These are phyloP conservation scores for Hemibagrus guttatus DNA, from an alignment of 2,797 vertebrate genomes.

Conservation along the genomic window DNA sequence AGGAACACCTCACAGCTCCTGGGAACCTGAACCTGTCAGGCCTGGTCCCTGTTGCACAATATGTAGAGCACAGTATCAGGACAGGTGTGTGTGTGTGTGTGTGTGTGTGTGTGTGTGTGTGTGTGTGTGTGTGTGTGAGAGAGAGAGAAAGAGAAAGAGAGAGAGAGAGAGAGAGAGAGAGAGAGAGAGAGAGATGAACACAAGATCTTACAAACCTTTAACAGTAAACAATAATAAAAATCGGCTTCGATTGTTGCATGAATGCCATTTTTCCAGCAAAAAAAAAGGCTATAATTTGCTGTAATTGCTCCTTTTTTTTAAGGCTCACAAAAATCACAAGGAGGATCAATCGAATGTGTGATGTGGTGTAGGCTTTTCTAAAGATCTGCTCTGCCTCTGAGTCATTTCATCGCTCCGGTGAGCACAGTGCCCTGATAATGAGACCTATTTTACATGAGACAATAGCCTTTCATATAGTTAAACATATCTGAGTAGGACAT, in stretches of 20 bases:
- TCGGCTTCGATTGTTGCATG: not conserved
- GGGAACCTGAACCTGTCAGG: conserved; percentile 76
- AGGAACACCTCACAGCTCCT: conserved; percentile 64
- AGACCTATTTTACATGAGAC: conserved; percentile 25
- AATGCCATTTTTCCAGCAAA: not conserved
- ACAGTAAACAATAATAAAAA: not conserved
- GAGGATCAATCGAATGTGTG: not conserved
- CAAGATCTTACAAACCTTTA: conserved; percentile 3
- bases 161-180: not conserved
- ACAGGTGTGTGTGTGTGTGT: conserved; percentile 36
- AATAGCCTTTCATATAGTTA: conserved; percentile 29
- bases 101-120: not conserved
- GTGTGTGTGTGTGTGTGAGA: not conserved
- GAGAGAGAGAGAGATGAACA: not conserved
- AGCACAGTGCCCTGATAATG: conserved; percentile 21
- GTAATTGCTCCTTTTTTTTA: too few species aligned
- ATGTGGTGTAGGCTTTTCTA: not conserved
- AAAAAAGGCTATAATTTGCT: too few species aligned
- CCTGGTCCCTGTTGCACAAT: conserved; percentile 71
- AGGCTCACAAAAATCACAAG: not conserved
- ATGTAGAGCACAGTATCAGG: conserved; percentile 22
- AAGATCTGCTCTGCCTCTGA: conserved; percentile 7
- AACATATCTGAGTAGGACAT: conserved; percentile 34
- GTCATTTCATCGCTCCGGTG: conserved; percentile 39
- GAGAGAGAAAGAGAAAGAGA: too few species aligned